Conservation (phyloP, 2,888 invertebrate genomes). For the Acronicta psi region DNA sequence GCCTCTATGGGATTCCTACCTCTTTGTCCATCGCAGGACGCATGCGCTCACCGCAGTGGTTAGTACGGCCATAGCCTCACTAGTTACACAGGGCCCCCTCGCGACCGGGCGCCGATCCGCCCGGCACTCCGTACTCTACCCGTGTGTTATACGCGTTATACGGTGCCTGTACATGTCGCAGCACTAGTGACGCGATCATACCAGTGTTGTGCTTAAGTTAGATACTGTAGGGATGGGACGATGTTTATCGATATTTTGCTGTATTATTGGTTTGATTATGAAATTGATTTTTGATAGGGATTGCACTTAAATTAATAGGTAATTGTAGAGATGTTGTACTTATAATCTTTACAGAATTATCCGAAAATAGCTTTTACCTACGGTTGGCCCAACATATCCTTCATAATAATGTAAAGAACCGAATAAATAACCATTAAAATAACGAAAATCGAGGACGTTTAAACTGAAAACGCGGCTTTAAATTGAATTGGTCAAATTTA, state of each 20-base stretch:
- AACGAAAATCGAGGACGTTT: background rate
- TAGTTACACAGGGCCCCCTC: slow-evolving; percentile 49
- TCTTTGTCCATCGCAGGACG: slow-evolving; percentile 50
- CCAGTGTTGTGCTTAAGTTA: slow-evolving; percentile 22
- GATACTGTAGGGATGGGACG: slow-evolving; percentile 29
- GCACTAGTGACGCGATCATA: slow-evolving; percentile 45
- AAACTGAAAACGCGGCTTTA: slow-evolving; percentile 1
- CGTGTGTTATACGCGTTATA: slow-evolving; percentile 43
- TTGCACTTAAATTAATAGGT: too few relatives aligned
- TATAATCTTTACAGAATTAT: too few relatives aligned
- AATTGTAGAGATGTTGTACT: background rate
- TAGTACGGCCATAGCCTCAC: slow-evolving; percentile 60
- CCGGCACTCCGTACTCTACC: slow-evolving; percentile 28
- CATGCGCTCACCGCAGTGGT: slow-evolving; percentile 73
- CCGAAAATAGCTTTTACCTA: too few relatives aligned
- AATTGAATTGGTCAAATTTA: background rate
- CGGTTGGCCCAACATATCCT: too few relatives aligned
- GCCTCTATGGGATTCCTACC: slow-evolving; percentile 9
- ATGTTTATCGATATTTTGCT: slow-evolving; percentile 19
- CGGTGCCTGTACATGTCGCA: slow-evolving; percentile 36
- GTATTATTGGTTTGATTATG: background rate
- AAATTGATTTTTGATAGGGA: background rate
- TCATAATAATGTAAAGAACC: background rate
- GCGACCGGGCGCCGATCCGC: slow-evolving; percentile 48
- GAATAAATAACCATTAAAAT: background rate